These are phyloP conservation scores for Sorex maritimensis DNA, from an alignment of 2,797 vertebrate genomes.

Conservation along the genomic window DNA sequence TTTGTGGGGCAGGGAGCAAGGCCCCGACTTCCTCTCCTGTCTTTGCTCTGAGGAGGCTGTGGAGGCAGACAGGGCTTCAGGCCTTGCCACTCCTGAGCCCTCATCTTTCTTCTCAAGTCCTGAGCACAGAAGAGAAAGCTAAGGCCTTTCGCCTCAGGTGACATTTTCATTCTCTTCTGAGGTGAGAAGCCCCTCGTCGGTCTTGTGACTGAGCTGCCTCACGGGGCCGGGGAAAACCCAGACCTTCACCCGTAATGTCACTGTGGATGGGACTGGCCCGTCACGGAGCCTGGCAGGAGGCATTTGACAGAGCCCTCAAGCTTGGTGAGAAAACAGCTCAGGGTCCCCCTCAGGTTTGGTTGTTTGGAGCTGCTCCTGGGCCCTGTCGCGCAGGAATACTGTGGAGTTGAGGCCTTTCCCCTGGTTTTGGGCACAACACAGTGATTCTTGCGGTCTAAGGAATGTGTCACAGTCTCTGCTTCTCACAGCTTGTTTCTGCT, in stretches of 20 bases:
- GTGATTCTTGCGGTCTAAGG: neutral
- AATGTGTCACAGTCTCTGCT: neutral
- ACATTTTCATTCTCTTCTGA: constrained; percentile 10
- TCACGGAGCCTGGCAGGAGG: too few relatives aligned
- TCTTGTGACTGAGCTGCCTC: neutral
- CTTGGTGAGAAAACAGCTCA: neutral
- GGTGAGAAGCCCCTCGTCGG: neutral
- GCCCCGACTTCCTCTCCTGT: neutral
- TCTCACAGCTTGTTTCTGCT: constrained; percentile 50
- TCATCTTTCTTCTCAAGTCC: neutral
- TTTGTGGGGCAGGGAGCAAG: too few relatives aligned
- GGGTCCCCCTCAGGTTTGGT: neutral
- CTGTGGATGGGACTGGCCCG: neutral
- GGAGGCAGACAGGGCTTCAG: too few relatives aligned
- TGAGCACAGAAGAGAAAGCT: neutral
- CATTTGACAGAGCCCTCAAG: neutral
- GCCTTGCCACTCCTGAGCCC: neutral
- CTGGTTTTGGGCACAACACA: neutral
- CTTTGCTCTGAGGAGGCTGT: neutral
- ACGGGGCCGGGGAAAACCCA: neutral
- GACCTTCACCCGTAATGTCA: neutral
- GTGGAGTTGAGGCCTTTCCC: neutral
- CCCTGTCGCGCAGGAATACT: neutral
- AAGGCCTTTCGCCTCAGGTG: neutral
- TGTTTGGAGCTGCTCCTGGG: neutral